Evolutionary conservation across 2,797 vertebrate genomes (phyloP), one percentile per base, ranked within the genome.

Genomic region (Tangara arthus): DNA sequence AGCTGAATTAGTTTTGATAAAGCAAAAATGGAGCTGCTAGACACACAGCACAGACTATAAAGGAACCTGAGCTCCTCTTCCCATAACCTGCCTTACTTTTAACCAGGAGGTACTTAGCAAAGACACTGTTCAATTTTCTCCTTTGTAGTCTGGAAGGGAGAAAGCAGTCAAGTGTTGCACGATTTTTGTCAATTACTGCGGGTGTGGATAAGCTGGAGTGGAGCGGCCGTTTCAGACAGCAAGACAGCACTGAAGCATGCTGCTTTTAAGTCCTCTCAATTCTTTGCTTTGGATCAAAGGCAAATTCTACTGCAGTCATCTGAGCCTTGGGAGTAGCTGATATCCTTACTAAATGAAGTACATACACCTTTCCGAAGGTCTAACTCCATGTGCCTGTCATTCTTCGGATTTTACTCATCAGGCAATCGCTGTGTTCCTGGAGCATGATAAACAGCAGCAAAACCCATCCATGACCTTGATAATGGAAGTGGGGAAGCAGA

Each of bases 221-320:
- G 4, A 91, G 47, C 17, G n/a, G 16, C 72, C 49, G 47, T 75
- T 92, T 82, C 82, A 93, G 87, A 57, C 30, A 92, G 60, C 30
- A 69, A 57, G 76, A 28, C 23, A 89, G 57, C 42, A 61, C 47
- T 76, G 87, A 78, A 60, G 10, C n/a, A 23, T 41, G 49, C 56
- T 87, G 59, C 34, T 79, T 82, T 56, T 69, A 50, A 69, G 44
- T 49, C 27, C 23, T 59, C 57, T 83, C 37, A 44, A 5, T 75
- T 93, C 64, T 87, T 72, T 56, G n/a, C 21, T 84, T 90, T 81
- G 83, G 10, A 92, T 92, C 50, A 95, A 93, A 95, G 34, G 71
- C 27, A 89, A 82, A 81, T 71, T 87, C 53, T 11, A 16, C 14
- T 63, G 55, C 76, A 95, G 52, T 52, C 61, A 73, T 64, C 49